These are phyloP conservation scores for Polydrusus pterygomalis DNA, from an alignment of 2,888 invertebrate species.

Conservation along the genomic window DNA sequence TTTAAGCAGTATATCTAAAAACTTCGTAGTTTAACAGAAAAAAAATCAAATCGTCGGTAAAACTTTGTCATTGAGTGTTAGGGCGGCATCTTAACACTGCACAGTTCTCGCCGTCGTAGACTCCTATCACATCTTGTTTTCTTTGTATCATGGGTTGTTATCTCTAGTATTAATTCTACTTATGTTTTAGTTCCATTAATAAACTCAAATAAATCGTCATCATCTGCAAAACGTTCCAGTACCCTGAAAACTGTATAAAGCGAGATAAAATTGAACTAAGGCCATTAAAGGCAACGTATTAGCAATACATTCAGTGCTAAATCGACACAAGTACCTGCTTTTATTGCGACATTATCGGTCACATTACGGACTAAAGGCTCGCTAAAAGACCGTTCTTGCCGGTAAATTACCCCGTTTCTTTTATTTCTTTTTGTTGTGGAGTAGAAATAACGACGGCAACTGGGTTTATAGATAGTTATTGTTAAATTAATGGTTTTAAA, in stretches of 20 bases:
- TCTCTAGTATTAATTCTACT: no score
- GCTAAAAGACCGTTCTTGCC: conserved; percentile 17
- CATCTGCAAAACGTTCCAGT: neutral
- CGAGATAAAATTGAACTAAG: conserved; percentile 11
- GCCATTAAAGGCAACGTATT: conserved; percentile 32
- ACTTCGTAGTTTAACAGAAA: no score
- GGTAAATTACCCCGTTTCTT: conserved; percentile 29
- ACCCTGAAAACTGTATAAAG: conserved; percentile 1
- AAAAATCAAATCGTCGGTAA: no score
- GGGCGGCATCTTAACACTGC: no score
- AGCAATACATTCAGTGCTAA: conserved; percentile 36
- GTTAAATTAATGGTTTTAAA: neutral
- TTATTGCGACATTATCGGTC: conserved; percentile 38
- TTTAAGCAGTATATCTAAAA: no score
- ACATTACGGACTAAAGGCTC: conserved; percentile 32
- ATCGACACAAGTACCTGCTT: conserved; percentile 33
- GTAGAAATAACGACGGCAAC: conserved; percentile 13
- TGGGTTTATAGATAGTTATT: conserved; percentile 9
- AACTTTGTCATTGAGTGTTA: no score
- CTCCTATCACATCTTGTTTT: no score
- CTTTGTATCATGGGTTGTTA: no score
- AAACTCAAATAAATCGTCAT: neutral
- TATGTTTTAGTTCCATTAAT: no score
- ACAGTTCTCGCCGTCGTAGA: no score
- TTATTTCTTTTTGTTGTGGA: conserved; percentile 8